Conservation (phyloP, 2,888 invertebrate species). For the Tenthredo livida region DNA sequence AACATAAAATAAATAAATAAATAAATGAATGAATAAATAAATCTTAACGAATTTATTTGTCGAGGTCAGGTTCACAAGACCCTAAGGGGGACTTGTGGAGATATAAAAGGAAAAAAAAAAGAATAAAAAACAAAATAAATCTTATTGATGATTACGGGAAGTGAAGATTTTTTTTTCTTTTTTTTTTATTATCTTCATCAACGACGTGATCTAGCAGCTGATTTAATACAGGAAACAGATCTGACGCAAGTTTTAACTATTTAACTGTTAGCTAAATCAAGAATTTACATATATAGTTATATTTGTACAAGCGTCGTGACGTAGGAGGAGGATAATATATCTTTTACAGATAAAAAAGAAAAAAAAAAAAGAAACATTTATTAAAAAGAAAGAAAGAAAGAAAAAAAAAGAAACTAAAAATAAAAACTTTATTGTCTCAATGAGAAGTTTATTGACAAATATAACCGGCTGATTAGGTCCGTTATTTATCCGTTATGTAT, state of each 20-base stretch:
- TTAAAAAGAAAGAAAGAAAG: not conserved
- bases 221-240: slow-evolving; percentile 53
- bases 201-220: slow-evolving; percentile 44
- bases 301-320: slow-evolving; percentile 12
- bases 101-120: slow-evolving; percentile 52
- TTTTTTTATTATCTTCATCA: not conserved
- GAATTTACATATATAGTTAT: slow-evolving; percentile 48
- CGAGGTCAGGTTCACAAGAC: not conserved
- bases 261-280: slow-evolving; percentile 35
- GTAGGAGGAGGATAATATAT: slow-evolving; percentile 33
- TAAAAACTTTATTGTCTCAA: slow-evolving; percentile 52
- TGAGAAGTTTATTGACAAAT: slow-evolving; percentile 65
- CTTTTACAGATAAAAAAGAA: slow-evolving; percentile 24
- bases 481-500: slow-evolving; percentile 72
- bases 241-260: slow-evolving; percentile 52
- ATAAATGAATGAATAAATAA: not conserved
- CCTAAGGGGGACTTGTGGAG: slow-evolving; percentile 52
- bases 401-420: not conserved
- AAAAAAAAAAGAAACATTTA: not conserved
- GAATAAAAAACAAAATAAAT: slow-evolving; percentile 50
- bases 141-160: slow-evolving; percentile 1
- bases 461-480: slow-evolving; percentile 65
- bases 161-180: slow-evolving; percentile 34
- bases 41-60: slow-evolving; percentile 9
- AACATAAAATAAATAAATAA: slow-evolving; percentile 5